These are phyloP conservation scores for Lerema accius DNA, from an alignment of 1,140 invertebrate genomes.

Conservation along the genomic window DNA sequence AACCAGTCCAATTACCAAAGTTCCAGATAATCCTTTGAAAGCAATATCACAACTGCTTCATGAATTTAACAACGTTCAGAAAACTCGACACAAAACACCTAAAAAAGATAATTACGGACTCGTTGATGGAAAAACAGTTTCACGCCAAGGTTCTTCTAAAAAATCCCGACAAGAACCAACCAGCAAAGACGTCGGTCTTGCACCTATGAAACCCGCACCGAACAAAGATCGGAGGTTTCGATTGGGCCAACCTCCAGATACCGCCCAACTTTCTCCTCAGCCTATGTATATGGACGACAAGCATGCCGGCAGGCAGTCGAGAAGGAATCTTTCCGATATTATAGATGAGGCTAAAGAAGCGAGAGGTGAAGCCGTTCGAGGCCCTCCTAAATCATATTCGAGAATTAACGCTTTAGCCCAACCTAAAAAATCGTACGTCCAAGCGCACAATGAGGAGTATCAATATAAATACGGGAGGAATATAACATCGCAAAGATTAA, in stretches of 20 bases:
- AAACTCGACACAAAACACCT: constrained; percentile 45
- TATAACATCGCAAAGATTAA: constrained; percentile 45
- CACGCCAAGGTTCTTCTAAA: constrained; percentile 39
- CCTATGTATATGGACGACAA: constrained; percentile 26
- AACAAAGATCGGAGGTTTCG: constrained; percentile 7
- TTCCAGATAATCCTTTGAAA: constrained; percentile 63
- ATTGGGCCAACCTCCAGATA: neutral
- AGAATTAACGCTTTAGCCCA: constrained; percentile 68
- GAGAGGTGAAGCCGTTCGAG: constrained; percentile 68
- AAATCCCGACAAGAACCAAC: constrained; percentile 41
- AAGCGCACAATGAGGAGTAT: constrained; percentile 58
- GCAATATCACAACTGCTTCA: constrained; percentile 71
- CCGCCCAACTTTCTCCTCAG: neutral
- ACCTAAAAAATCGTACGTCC: constrained; percentile 61
- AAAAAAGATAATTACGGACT: constrained; percentile 44
- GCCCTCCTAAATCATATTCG: constrained; percentile 57
- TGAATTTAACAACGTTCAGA: constrained; percentile 68
- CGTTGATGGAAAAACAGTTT: constrained; percentile 37
- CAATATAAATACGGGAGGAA: constrained; percentile 50
- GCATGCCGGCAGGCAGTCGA: constrained; percentile 37
- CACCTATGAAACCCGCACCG: neutral
- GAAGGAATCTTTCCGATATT: constrained; percentile 58
- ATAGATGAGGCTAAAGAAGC: constrained; percentile 72
- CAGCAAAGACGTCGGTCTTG: neutral
- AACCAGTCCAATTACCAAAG: constrained; percentile 35